Evolutionary conservation across 1,140 invertebrate genomes (phyloP).

Genomic region (Homalodisca vitripennis): DNA sequence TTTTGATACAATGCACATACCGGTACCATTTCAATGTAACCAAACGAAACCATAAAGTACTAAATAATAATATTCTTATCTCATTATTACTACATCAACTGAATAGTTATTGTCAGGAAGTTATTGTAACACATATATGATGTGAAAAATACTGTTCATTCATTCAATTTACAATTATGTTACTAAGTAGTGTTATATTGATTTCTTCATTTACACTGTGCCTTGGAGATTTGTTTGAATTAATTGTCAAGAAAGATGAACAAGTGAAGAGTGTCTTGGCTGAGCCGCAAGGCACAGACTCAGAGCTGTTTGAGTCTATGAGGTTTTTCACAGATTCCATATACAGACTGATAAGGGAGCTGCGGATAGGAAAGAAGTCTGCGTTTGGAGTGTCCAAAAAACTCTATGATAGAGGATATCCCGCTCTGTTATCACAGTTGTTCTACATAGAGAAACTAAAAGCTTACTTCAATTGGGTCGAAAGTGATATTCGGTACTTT

Average conservation of each 20-base stretch:
- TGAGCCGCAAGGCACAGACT: not conserved
- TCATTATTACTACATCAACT: not conserved
- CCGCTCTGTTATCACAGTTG: not conserved
- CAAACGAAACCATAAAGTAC: too few relatives aligned
- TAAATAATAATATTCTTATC: too few relatives aligned
- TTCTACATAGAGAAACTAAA: conserved; percentile 11
- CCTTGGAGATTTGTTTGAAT: not conserved
- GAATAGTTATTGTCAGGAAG: not conserved
- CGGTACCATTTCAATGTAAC: too few relatives aligned
- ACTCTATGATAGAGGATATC: conserved; percentile 2
- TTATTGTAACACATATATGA: not conserved
- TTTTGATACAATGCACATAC: too few relatives aligned
- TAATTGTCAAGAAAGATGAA: not conserved
- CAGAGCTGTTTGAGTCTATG: not conserved
- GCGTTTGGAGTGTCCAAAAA: not conserved
- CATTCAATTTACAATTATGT: not conserved
- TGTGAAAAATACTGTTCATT: not conserved
- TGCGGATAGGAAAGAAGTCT: not conserved
- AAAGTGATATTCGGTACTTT: conserved; percentile 12
- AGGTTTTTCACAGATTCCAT: not conserved
- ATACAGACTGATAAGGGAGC: not conserved
- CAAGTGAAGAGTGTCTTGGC: not conserved
- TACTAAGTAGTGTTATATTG: not conserved
- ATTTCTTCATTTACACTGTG: not conserved
- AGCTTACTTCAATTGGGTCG: not conserved